Evolutionary conservation across 2,888 invertebrate genomes (phyloP).

Genomic region (Ametastegia equiseti): DNA sequence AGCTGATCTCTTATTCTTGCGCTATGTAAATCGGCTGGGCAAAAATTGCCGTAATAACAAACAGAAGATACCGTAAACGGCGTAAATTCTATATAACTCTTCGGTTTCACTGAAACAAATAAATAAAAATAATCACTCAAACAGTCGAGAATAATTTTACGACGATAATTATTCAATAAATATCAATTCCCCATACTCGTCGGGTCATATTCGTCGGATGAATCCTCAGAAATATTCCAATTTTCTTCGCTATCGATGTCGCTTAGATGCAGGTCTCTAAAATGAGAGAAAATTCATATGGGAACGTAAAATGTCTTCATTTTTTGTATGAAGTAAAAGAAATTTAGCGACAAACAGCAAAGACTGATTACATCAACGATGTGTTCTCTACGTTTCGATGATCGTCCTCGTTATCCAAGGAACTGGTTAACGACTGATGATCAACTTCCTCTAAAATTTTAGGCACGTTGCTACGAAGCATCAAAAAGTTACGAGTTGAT

Average conservation of each 20-base stretch:
- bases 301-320: not conserved
- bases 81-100: not conserved
- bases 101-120: conserved; percentile 31
- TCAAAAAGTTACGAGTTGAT: not conserved
- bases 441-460: not conserved
- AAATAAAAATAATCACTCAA: not conserved
- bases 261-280: not conserved
- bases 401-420: not conserved
- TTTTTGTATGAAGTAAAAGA: not conserved
- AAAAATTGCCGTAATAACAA: conserved; percentile 52
- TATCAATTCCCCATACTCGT: conserved; percentile 52
- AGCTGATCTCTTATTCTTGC: conserved; percentile 50
- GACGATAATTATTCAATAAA: not conserved
- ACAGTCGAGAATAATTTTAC: not conserved
- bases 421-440: not conserved
- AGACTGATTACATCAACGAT: not conserved
- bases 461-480: not conserved
- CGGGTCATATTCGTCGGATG: conserved; percentile 63
- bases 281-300: not conserved
- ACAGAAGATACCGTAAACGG: not conserved
- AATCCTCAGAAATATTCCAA: conserved; percentile 65
- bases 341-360: too few species aligned
- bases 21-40: conserved; percentile 59
- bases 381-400: not conserved
- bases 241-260: conserved; percentile 54